Evolutionary conservation across 2,113 vertebrate species (phyloP).

Genomic region (Trochalopteron elliotii): DNA sequence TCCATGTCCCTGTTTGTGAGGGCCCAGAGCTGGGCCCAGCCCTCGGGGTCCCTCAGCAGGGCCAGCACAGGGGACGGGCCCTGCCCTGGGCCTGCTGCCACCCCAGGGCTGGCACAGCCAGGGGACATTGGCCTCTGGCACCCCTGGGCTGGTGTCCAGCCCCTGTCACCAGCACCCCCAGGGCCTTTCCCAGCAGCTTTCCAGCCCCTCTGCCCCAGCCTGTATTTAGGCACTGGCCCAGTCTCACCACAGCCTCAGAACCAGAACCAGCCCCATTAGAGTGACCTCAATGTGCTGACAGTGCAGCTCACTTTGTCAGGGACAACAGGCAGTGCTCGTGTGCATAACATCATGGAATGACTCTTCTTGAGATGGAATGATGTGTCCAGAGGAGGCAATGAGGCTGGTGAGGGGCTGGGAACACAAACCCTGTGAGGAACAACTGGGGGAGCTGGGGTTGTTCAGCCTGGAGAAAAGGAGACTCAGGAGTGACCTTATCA

Average conservation of each 20-base stretch:
- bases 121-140: neutral
- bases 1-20: neutral
- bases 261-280: no score
- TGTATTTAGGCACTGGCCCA: no score
- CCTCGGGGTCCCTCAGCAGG: neutral
- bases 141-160: neutral
- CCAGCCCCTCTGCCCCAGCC: neutral
- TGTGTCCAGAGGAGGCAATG: no score
- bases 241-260: neutral
- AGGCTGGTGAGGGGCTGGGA: no score
- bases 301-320: rapidly evolving
- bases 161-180: neutral
- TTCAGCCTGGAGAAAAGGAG: no score
- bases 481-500: no score
- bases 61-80: neutral
- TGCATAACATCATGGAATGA: neutral
- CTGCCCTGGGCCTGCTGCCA: neutral
- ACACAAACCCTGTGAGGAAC: no score
- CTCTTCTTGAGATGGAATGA: no score
- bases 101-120: neutral
- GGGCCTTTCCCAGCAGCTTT: neutral
- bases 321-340: neutral
- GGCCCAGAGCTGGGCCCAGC: neutral
- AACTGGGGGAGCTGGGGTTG: no score
- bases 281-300: neutral